Base-by-base conservation (phyloP, 2,113 vertebrate genomes). In the Odocoileus hemionus region DNA sequence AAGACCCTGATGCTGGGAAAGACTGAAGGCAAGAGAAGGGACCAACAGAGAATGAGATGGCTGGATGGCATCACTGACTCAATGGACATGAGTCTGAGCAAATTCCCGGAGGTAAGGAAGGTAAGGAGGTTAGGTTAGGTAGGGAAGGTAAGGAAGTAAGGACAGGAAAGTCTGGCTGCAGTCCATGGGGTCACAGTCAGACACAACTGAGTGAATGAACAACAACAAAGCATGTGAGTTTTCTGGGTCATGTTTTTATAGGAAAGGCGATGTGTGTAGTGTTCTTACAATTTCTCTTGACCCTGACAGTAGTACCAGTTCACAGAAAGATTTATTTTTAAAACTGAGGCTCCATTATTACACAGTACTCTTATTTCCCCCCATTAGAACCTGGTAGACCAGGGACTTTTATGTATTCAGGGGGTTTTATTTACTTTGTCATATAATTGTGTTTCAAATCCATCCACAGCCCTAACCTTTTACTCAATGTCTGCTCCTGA, bases 371-470 rank as follows among this genome's bases (percentile, higher is more conserved):
- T 91, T 92, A 90, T 92, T 92, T 85, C 16, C 26, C 23, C 13
- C 12, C 52, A 54, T 80, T 92, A 95, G 17, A 61, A 88, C 64
- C 76, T 74, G 61, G 39, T 87, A 93, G 89, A 90, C 54, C n/a
- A 86, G 19, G 78, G 33, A 10, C 70, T 97, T 97, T 96, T 94
- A 93, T 52, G 39, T 25, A 43, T 74, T 25, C 36, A 76, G 36
- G 60, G 33, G 10, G 52, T 93, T 97, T 96, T 93, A 94, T 52
- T 70, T 83, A 91, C 23, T 60, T 15, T 87, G n/a, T 88, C 43
- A 93, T 67, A 84, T 70, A 96, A 97, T 96, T 28, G 50, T 87
- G 36, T 89, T 96, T 93, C 96, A 89, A 93, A 86, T 93, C 79
- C 47, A 91, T n/a, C 45, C 52, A 95, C 61, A 93, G 55, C 28